Evolutionary conservation across 2,113 vertebrate species (phyloP).

Genomic region (Tauraco erythrolophus): DNA sequence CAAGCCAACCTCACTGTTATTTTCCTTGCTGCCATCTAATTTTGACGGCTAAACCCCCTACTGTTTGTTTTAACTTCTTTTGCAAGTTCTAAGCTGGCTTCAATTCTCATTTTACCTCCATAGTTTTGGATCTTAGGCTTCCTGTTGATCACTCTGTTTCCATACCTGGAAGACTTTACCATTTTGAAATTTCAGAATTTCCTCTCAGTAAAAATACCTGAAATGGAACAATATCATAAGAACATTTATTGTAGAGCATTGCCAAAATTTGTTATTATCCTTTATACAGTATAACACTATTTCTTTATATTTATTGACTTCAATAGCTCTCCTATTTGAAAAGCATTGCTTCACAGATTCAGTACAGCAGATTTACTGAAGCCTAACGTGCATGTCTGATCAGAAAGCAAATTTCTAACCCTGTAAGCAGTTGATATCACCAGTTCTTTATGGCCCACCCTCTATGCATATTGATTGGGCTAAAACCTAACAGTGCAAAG

Average conservation of each 20-base stretch:
- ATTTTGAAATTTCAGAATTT: not conserved
- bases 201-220: not conserved
- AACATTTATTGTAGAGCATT: not conserved
- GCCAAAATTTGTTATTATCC: not conserved
- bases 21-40: not conserved
- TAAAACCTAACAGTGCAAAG: not conserved
- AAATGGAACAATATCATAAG: not conserved
- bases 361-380: slow-evolving; percentile 6
- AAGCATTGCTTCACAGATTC: not conserved
- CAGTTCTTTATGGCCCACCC: not conserved
- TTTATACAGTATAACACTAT: not conserved
- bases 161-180: not conserved
- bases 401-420: not conserved
- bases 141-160: not conserved
- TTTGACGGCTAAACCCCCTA: not conserved
- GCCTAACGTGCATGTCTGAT: not conserved
- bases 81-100: not conserved
- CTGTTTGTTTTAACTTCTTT: not conserved
- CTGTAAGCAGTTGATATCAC: not conserved
- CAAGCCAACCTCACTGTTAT: not conserved
- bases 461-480: not conserved
- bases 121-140: not conserved
- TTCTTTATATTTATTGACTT: slow-evolving; percentile 3
- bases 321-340: not conserved
- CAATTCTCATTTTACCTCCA: not conserved